These are phyloP conservation scores for Rhodophaea formosa DNA, from an alignment of 2,888 invertebrate species.

Conservation along the genomic window DNA sequence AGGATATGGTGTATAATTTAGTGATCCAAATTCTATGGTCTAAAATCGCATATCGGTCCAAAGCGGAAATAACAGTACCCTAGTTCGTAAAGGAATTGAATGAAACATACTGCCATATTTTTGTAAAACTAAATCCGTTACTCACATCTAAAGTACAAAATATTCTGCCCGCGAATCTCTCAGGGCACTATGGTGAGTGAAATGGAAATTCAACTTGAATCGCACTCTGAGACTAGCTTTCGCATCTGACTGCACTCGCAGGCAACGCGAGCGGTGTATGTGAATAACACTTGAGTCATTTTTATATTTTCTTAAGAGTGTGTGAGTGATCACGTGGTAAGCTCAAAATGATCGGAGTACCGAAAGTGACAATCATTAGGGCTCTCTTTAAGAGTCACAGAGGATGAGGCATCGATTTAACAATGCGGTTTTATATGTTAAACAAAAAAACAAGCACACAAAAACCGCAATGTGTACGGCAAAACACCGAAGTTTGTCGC, in stretches of 20 bases:
- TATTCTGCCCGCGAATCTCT: constrained; percentile 29
- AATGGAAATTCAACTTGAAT: constrained; percentile 3
- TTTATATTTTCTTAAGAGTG: background rate
- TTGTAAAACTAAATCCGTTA: constrained; percentile 53
- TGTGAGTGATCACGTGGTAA: background rate
- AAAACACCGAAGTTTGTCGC: no score
- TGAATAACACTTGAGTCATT: background rate
- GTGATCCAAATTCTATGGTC: constrained; percentile 39
- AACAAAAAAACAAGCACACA: no score
- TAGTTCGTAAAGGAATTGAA: constrained; percentile 72
- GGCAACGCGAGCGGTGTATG: background rate
- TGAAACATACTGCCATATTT: constrained; percentile 75
- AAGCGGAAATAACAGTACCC: constrained; percentile 29
- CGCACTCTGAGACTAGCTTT: constrained; percentile 12
- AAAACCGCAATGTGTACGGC: no score
- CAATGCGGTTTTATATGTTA: no score
- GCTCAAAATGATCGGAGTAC: background rate
- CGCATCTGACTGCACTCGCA: constrained; percentile 29
- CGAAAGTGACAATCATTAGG: background rate
- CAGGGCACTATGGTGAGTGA: constrained; percentile 23
- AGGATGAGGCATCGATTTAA: no score
- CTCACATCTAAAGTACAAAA: constrained; percentile 48
- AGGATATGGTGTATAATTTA: constrained; percentile 50
- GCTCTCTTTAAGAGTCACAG: no score
- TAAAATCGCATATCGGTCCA: constrained; percentile 40